phyloP scores from a whole-genome alignment of 2,113 vertebrate species.

The Crocuta crocuta region DNA sequence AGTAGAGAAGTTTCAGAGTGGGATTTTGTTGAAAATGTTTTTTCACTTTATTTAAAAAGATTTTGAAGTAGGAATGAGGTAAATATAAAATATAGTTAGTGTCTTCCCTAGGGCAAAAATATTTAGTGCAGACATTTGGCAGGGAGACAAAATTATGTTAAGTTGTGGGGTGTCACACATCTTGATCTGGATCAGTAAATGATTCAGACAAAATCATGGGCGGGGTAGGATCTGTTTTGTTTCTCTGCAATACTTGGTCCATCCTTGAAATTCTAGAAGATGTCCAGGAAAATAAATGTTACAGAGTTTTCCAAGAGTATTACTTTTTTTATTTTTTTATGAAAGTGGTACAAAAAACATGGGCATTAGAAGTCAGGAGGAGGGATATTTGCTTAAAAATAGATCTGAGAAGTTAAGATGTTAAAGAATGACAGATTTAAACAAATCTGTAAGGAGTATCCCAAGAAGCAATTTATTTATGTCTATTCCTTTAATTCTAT shows the following conservation, averaged over 20 bases:
- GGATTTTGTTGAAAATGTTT: neutral
- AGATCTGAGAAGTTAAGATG: neutral
- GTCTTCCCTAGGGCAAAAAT: neutral
- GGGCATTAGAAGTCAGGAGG: neutral
- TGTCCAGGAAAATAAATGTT: neutral
- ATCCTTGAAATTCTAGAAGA: constrained; percentile 26
- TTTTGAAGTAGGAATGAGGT: neutral
- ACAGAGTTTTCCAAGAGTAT: neutral
- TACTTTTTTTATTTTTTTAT: neutral
- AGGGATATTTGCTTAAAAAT: neutral
- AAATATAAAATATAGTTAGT: constrained; percentile 18
- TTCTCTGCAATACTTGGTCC: constrained; percentile 6
- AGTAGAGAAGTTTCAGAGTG: neutral
- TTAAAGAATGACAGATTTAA: neutral
- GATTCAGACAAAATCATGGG: neutral
- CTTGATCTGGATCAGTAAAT: neutral
- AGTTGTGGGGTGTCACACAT: neutral
- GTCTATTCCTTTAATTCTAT: neutral
- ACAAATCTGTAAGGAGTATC: neutral
- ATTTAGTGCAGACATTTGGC: neutral
- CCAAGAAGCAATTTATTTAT: neutral
- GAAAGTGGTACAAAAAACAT: neutral
- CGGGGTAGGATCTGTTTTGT: neutral
- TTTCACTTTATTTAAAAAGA: constrained; percentile 53
- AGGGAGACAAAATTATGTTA: neutral